Base-by-base conservation (phyloP, 2,888 invertebrate species). In the Ornithoptera priamus region DNA sequence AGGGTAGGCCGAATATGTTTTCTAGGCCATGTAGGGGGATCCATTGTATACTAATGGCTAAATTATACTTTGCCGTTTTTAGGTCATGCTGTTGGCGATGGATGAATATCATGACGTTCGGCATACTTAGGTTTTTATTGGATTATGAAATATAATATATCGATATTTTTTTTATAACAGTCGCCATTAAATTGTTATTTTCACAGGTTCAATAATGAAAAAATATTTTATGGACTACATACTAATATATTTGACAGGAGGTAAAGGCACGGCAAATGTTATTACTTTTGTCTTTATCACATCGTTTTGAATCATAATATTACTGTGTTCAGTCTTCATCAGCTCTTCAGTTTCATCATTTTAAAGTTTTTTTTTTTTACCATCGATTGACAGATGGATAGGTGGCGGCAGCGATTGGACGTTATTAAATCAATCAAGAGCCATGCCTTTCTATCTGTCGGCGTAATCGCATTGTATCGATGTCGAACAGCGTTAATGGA, bases 351-450 rank as follows among this genome's bases (percentile, higher is more conserved):
- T 39, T 5, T 39, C 7, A 39, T 39, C 39, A 39, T 10, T 10
- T 39, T 39, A 39, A 39, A 10, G 39, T 39, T 10, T 39, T 39
- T 10, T 10, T 10, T 39, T 39, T 39, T 39, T 0, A 62, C 56
- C 56, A 53, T 62, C 46, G 50, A 18, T 12, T 24, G 69, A 69
- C 65, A 62, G 57, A 50, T 58, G 65, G 65, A 65, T 58, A 22
- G 57, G 56, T 8, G 58, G 30, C 18, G 10, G 42, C 65, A n/a
- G 42, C 65, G 64, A 61, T 62, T 69, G 65, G 50, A 61, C 61
- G 30, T 69, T 65, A 69, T 69, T 69, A 58, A 66, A 65, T 69
- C 69, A 46, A 69, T 65, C 46, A 69, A 61, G 42, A 69, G 69
- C 58, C 56, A 46, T 62, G 62, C 62, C 65, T 62, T 65, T 66